Evolutionary conservation across 2,797 vertebrate genomes (phyloP).

Genomic region (Sandelia bainsii): DNA sequence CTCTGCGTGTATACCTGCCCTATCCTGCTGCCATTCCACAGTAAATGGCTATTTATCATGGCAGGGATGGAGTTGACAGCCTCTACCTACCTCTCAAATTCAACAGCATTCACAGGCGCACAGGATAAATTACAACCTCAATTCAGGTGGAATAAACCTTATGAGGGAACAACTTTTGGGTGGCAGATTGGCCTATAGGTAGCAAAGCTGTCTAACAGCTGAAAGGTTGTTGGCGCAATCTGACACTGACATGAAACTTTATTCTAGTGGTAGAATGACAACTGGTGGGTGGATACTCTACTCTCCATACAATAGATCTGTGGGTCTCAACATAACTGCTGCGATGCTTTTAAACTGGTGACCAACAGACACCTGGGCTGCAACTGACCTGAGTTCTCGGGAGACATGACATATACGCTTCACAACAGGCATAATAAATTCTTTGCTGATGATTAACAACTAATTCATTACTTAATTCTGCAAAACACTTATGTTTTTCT

Average conservation of each 20-base stretch:
- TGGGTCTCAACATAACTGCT: constrained; percentile 21
- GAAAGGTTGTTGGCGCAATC: constrained; percentile 65
- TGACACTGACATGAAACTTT: constrained; percentile 62
- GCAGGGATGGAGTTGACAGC: constrained; percentile 78
- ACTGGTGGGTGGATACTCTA: constrained; percentile 59
- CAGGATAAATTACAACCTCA: constrained; percentile 72
- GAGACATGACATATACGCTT: constrained; percentile 3
- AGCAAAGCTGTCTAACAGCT: constrained; percentile 64
- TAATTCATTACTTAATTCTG: background rate
- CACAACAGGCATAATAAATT: constrained; percentile 8
- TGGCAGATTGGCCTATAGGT: constrained; percentile 70
- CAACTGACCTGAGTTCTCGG: constrained; percentile 25
- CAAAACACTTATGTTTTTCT: too few relatives aligned
- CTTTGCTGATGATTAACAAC: constrained; percentile 7
- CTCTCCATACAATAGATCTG: constrained; percentile 47
- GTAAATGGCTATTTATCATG: constrained; percentile 83
- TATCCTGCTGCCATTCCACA: constrained; percentile 75
- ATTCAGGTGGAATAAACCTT: constrained; percentile 75
- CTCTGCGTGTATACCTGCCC: constrained; percentile 70
- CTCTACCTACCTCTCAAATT: constrained; percentile 64
- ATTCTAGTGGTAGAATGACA: constrained; percentile 60
- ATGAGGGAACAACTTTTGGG: constrained; percentile 66
- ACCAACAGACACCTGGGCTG: constrained; percentile 20
- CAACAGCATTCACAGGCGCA: constrained; percentile 62
- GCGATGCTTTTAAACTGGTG: constrained; percentile 38